Base-by-base conservation (phyloP, 2,797 vertebrate genomes). In the Myotis planiceps region DNA sequence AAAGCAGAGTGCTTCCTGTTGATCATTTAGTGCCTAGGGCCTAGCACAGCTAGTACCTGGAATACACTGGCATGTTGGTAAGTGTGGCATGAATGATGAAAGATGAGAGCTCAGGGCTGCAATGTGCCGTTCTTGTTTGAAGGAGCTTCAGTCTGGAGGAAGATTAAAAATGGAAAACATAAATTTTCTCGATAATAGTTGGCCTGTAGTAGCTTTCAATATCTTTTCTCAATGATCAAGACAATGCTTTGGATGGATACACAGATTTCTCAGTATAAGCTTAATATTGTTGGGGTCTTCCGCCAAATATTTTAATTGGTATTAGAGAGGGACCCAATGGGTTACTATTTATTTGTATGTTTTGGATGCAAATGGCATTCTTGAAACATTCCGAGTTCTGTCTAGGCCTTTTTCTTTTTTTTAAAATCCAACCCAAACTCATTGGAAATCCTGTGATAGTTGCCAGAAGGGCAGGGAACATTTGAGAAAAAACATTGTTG, bases 301-400 rank as follows among this genome's bases (percentile, higher is more conserved):
- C 45, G 85, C 81, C 78, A 96, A 9, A 42, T 92, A 65, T 86
- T 97, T 92, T 84, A 89, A 90, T 88, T 95, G 94, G 87, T 81
- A 39, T 87, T 93, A 90, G 66, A 80, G 32, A 88, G 51, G 76
- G 27, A 93, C 93, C 88, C 84, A 55, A 0, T 69, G 87, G 93
- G 72, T 75, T 86, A 86, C 63, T 94, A 53, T 93, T 76, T 96
- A 89, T 94, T 97, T 97, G 95, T 91, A 27, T 96, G n/a, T 84
- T 96, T 92, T 93, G 95, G 94, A 80, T 94, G 42, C 76, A 83
- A 34, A 66, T 68, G 76, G 74, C 86, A 88, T 96, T 96, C 80
- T 97, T 96, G 83, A 96, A 89, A 82, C 39, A 63, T 78, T 91
- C 16, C 92, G 72, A 95, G 76, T 92, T 97, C 81, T 96, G 81